These are phyloP conservation scores for Struthidea cinerea DNA, from an alignment of 2,113 vertebrate genomes.

Conservation along the genomic window DNA sequence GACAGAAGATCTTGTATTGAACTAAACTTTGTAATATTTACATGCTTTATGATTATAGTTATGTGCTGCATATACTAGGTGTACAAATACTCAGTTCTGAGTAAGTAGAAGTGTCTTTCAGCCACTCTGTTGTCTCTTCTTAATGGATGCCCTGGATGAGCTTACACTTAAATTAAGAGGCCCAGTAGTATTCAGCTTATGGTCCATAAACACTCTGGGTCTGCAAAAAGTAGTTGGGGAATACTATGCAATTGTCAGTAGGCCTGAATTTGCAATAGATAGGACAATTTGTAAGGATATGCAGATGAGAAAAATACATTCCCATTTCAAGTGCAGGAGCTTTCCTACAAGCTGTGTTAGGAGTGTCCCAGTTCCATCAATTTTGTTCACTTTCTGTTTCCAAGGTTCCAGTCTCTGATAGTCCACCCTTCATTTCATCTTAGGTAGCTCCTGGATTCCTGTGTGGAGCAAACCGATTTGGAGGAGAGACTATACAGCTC, in stretches of 20 bases:
- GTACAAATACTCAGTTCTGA: not conserved
- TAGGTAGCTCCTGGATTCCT: not conserved
- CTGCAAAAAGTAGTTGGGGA: not conserved
- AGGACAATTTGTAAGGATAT: not conserved
- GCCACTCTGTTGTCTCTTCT: not conserved
- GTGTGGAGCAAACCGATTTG: not conserved
- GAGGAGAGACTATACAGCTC: not conserved
- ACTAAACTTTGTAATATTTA: not conserved
- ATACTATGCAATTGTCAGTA: not conserved
- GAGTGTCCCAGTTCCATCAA: not conserved
- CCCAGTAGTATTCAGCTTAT: not conserved
- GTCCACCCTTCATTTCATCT: not conserved
- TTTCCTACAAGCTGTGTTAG: not conserved
- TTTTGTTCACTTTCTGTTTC: not conserved
- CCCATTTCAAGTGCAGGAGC: not conserved
- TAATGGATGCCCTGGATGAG: not conserved
- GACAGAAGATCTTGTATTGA: not conserved
- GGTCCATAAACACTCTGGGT: not conserved
- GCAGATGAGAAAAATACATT: not conserved
- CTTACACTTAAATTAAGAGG: not conserved
- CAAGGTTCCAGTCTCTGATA: not conserved
- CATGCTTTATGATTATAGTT: not conserved
- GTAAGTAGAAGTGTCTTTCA: not conserved
- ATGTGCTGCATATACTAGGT: not conserved
- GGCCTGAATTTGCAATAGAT: not conserved